Base-by-base conservation (phyloP, 2,113 vertebrate species). In the Antechinus flavipes region DNA sequence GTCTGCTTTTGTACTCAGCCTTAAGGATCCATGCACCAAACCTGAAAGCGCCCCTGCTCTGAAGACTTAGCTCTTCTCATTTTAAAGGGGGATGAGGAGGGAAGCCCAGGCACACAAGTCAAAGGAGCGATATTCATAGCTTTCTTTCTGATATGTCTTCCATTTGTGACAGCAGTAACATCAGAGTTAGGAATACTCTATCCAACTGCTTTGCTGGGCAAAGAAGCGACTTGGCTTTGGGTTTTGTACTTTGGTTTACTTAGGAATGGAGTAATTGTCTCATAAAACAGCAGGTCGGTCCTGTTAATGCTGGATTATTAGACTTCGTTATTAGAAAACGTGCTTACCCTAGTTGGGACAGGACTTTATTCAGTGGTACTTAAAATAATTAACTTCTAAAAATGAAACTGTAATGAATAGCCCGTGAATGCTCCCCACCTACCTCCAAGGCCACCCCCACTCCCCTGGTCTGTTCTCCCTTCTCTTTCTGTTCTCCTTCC, bases 271-370 rank as follows among this genome's bases (percentile, higher is more conserved):
- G 68, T 98, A 97, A 96, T 35, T 96, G 93, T 95, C 96, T 96
- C 55, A 91, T 97, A 96, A 98, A 98, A 76, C 97, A 98, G 95
- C 90, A 52, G 35, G 95, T 91, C 90, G 93, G 91, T 93, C 94
- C 89, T 91, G n/a, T 97, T 97, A 96, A 94, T 94, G 93, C 54
- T 96, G 91, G 96, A 96, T 97, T 97, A 95, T 97, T 96, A 98
- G 97, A 46, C 54, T 93, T 76, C 96, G 35, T 76, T 98, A 97
- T 96, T 97, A 97, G 42, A 91, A 93, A 97, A 93, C 95, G 94
- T 47, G 94, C 93, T 96, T 96, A 35, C 56, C 0, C 1, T 96
- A 52, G 25, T 94, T 97, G 91, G 95, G 90, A 91, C n/a, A 96
- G 49, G 90, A 91, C 91, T 95, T 97, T 16, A 19, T 97, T 96